These are phyloP conservation scores for Malacoctenus gilli DNA, from an alignment of 2,797 vertebrate species.

Conservation along the genomic window DNA sequence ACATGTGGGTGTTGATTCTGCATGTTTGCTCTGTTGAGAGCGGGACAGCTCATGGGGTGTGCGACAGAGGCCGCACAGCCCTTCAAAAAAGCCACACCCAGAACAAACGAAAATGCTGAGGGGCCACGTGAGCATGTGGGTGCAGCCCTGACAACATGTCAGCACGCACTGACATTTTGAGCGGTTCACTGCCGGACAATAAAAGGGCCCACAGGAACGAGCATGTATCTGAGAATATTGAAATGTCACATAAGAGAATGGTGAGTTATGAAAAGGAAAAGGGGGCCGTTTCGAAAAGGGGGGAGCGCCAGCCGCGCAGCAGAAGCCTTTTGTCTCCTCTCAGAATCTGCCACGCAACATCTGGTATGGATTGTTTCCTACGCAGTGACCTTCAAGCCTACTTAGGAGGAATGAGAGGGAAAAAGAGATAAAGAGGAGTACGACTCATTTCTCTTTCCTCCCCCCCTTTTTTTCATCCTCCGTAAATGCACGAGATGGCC, in stretches of 20 bases:
- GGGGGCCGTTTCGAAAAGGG: constrained; percentile 32
- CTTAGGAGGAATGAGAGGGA: constrained; percentile 64
- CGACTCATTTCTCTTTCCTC: constrained; percentile 55
- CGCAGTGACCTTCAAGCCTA: constrained; percentile 84
- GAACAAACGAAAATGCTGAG: constrained; percentile 3
- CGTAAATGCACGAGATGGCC: constrained; percentile 38
- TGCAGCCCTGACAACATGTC: constrained; percentile 35
- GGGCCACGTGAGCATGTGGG: constrained; percentile 11
- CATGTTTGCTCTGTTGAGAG: too few species aligned
- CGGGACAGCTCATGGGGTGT: too few species aligned
- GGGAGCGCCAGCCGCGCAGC: constrained; percentile 27
- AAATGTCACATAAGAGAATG: constrained; percentile 62
- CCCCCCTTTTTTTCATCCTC: constrained; percentile 25
- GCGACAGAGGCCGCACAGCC: background rate
- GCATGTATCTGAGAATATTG: constrained; percentile 51
- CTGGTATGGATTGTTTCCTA: constrained; percentile 80
- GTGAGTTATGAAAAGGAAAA: constrained; percentile 44
- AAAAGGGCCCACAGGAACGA: constrained; percentile 44
- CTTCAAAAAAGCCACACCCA: constrained; percentile 10
- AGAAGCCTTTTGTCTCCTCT: constrained; percentile 63
- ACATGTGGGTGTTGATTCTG: too few species aligned
- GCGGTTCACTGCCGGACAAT: constrained; percentile 11
- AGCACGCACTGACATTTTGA: constrained; percentile 58
- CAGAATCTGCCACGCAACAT: constrained; percentile 73
- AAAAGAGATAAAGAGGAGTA: constrained; percentile 54